Evolutionary conservation across 1,140 invertebrate species (phyloP), one percentile per base, ranked within the genome.

Genomic region (Ganaspis sp.): DNA sequence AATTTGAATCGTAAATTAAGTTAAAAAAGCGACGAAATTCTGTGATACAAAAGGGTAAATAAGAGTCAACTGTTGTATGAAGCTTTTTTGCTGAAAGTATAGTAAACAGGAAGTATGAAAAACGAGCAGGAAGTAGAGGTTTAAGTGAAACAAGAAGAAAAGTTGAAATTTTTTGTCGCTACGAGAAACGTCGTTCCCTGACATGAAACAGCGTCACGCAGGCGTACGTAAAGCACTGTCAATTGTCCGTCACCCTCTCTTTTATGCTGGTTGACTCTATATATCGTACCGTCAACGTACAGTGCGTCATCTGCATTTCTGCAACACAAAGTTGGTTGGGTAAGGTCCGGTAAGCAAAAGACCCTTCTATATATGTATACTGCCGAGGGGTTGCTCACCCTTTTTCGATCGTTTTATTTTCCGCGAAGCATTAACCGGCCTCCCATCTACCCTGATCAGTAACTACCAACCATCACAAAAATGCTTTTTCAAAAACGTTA

Each of bases 311-410:
- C 29, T 40, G 72, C 72, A 72, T 72, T 76, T 71, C 15, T 49
- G 45, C 45, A 49, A 78, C 49, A 45, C 53, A 64, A 75, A 74
- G 72, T 72, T 26, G 76, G 77, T 81, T 81, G 77, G 69, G 80
- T 40, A 81, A 79, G 80, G 80, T 81, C 80, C 74, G 80, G 80
- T 38, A 69, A 69, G 77, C 74, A 73, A 76, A 72, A 53, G 74
- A 76, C 42, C 23, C 26, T 49, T 19, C 37, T 45, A 40, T 76
- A 73, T 72, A 38, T 53, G 49, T 54, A 77, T 53, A 15, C 69
- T 54, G 37, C n/a, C 70, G 69, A 53, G 73, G 72, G 77, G 76
- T 72, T 78, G 26, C 69, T 80, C 79, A 78, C 79, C 79, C 79
- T 76, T 73, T 29, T 38, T 42, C 69, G 38, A 42, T 26, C 34